Conservation (phyloP, 2,797 vertebrate genomes). For the Micropoecilia bifurca region DNA sequence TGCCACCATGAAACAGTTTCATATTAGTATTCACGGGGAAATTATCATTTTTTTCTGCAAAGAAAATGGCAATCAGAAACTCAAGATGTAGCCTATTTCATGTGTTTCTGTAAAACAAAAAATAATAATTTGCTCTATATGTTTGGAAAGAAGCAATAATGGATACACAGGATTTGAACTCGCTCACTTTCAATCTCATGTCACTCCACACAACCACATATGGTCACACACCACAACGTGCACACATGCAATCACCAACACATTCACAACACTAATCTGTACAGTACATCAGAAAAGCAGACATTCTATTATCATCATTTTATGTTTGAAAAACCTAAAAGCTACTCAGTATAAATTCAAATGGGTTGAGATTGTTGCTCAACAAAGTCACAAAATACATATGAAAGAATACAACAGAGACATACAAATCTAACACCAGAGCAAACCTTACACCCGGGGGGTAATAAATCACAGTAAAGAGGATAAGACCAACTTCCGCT, state of each 20-base stretch:
- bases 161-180: constrained; percentile 45
- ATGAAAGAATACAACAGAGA: constrained; percentile 44
- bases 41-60: constrained; percentile 24
- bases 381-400: constrained; percentile 46
- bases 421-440: constrained; percentile 58
- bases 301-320: constrained; percentile 22
- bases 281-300: constrained; percentile 34
- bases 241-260: neutral
- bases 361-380: constrained; percentile 51
- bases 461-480: constrained; percentile 72
- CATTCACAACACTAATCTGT: constrained; percentile 20
- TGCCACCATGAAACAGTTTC: constrained; percentile 53
- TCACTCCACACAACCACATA: constrained; percentile 21
- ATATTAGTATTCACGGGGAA: constrained; percentile 62
- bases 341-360: constrained; percentile 41
- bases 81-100: constrained; percentile 45
- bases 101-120: constrained; percentile 57
- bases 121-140: constrained; percentile 49
- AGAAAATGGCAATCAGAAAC: constrained; percentile 60
- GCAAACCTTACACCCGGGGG: constrained; percentile 39
- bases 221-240: neutral
- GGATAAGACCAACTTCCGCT: constrained; percentile 50
- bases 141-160: constrained; percentile 45
- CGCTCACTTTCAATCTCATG: constrained; percentile 48
- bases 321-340: constrained; percentile 19